Evolutionary conservation across 2,113 vertebrate genomes (phyloP), one percentile per base, ranked within the genome.

Genomic region (Merops nubicus): DNA sequence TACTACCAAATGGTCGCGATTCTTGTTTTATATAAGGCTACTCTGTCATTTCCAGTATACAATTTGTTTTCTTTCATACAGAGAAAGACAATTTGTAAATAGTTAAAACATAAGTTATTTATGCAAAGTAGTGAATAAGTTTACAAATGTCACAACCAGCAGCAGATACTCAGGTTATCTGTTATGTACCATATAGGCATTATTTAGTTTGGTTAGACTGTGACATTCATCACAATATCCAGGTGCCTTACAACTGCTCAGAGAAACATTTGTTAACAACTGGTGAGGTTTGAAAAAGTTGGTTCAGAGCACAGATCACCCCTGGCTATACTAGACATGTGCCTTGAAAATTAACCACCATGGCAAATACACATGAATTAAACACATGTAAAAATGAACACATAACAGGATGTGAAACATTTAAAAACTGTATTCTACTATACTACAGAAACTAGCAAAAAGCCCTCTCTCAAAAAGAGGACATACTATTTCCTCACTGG

Each of bases 231-330:
- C 43, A 63, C 8, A 67, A 31, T 45, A 56, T 40, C 68, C 60
- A 75, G 67, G 47, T 86, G 63, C 23, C 43, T 90, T 59, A 68
- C 78, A 97, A 79, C 34, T 94, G 75, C 68, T 94, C 59, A 83
- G 48, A 77, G 42, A 69, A 95, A 45, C 7, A 86, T 88, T 91
- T 95, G 23, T n/a, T 73, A 76, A 76, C 38, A 94, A 70, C 22
- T 80, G 42, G 6, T 72, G 15, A 31, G 21, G 22, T 70, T 83
- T 38, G 77, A 67, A 94, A 83, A 67, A 56, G 12, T 17, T 80
- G 38, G 1, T 74, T 92, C 42, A 64, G 79, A 63, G 25, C 16
- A 89, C 26, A 92, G 57, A 42, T 57, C 43, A 72, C 59, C 25
- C 14, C 7, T 60, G 51, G 29, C 9, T 42, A 21, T 63, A 33